Evolutionary conservation across 2,113 vertebrate genomes (phyloP).

Genomic region (Bambusicola thoracicus): DNA sequence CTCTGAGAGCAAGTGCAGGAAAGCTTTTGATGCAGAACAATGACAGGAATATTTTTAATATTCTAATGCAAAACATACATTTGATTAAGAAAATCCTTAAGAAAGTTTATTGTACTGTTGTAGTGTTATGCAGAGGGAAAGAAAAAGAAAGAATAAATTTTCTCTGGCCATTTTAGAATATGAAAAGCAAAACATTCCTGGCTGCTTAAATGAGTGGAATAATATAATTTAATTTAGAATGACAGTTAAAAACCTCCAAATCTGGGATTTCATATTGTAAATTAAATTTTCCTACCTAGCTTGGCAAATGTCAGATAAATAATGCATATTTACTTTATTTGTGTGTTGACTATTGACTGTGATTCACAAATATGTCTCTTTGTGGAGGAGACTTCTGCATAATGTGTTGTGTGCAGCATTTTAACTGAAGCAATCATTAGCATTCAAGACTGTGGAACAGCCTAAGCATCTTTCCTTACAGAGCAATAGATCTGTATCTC

Average conservation of each 20-base stretch:
- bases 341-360: not conserved
- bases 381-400: not conserved
- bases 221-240: not conserved
- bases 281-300: not conserved
- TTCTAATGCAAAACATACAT: accelerated
- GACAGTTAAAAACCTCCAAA: not conserved
- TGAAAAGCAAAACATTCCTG: not conserved
- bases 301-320: constrained; percentile 36
- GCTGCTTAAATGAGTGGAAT: not conserved
- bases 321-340: constrained; percentile 21
- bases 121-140: not conserved
- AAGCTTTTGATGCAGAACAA: not conserved
- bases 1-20: not conserved
- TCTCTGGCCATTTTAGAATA: not conserved
- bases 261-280: not conserved
- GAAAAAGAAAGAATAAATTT: not conserved
- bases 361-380: constrained; percentile 4
- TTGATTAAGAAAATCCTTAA: not conserved
- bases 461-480: not conserved
- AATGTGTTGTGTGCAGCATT: not conserved
- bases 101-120: not conserved
- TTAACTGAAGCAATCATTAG: constrained; percentile 12
- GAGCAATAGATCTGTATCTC: not conserved
- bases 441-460: constrained; percentile 40
- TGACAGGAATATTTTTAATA: not conserved